Conservation (phyloP, 2,113 vertebrate species). For the Lutjanus erythropterus region DNA sequence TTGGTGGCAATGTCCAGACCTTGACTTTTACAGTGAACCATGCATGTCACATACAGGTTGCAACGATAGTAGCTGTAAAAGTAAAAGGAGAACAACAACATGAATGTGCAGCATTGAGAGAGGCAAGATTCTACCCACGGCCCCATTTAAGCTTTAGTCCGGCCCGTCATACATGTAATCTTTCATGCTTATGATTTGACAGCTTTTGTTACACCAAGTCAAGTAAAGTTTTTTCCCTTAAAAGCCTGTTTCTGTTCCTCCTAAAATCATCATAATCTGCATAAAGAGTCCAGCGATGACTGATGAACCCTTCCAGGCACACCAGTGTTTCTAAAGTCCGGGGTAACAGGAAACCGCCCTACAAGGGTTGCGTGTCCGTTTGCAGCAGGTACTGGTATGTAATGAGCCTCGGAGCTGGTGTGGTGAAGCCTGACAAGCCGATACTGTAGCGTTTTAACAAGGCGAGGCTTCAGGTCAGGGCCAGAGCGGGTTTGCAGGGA, state of each 20-base stretch:
- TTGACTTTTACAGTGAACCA: too few species aligned
- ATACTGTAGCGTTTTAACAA: constrained; percentile 44
- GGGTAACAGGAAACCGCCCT: not conserved
- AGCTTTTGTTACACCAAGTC: not conserved
- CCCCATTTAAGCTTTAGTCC: not conserved
- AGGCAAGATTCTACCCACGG: not conserved
- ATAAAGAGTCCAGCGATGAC: not conserved
- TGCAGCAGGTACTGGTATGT: not conserved
- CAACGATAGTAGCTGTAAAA: too few species aligned
- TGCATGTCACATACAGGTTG: too few species aligned
- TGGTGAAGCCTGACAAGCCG: constrained; percentile 20
- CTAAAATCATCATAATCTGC: not conserved
- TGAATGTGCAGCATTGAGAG: too few species aligned
- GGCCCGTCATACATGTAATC: not conserved
- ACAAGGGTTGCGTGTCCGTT: not conserved
- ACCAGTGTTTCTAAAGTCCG: not conserved
- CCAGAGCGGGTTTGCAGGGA: constrained; percentile 27
- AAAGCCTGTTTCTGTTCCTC: not conserved
- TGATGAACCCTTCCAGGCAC: not conserved
- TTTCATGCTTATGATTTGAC: not conserved
- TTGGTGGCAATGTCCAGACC: too few species aligned
- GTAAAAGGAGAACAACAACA: too few species aligned
- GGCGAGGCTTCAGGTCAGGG: constrained; percentile 39
- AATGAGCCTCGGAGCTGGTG: not conserved
- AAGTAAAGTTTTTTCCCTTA: not conserved